Evolutionary conservation across 2,113 vertebrate genomes (phyloP), one percentile per base, ranked within the genome.

Genomic region (Amazona guildingii): DNA sequence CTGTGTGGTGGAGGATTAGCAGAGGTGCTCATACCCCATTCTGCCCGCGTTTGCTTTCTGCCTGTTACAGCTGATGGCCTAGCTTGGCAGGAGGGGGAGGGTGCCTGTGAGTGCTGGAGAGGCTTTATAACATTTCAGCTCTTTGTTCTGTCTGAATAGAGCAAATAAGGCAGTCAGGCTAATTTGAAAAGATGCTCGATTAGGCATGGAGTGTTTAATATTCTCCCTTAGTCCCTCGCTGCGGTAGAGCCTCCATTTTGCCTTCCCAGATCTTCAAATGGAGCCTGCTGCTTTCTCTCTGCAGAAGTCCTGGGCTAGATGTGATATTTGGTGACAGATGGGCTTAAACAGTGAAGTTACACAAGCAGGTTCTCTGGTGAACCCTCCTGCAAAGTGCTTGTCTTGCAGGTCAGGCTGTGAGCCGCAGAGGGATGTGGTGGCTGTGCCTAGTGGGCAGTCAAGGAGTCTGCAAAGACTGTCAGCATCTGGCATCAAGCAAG

Each of bases 121-220:
- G 95, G 94, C 91, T 97, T 96, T 91, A 78, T 95, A 94, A 87
- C 74, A 27, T 96, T 88, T 93, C 93, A 83, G 83, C 86, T 92
- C 93, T 96, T 97, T 97, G 94, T 96, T 96, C 95, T 95, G 52
- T 95, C 86, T 95, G 93, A 97, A 95, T 95, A 90, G 95, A 95
- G 77, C 62, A 96, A 97, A 97, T 92, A 96, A 95, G 80, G 95
- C 90, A 95, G 91, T 44, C 86, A 49, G 77, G 81, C 63, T 95
- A 95, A 97, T 96, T 95, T 96, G 95, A 95, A 96, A 87, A 94
- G 92, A 96, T 91, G 94, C 86, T 97, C 75, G 21, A 95, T 97
- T 96, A 95, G 88, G 70, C 93, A 59, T 81, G 48, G 90, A 92
- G 88, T 95, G 80, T 87, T 97, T 97, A 97, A 96, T 95, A 96